Base-by-base conservation (phyloP, 2,888 invertebrate genomes). In the Agrilus cyanescens region DNA sequence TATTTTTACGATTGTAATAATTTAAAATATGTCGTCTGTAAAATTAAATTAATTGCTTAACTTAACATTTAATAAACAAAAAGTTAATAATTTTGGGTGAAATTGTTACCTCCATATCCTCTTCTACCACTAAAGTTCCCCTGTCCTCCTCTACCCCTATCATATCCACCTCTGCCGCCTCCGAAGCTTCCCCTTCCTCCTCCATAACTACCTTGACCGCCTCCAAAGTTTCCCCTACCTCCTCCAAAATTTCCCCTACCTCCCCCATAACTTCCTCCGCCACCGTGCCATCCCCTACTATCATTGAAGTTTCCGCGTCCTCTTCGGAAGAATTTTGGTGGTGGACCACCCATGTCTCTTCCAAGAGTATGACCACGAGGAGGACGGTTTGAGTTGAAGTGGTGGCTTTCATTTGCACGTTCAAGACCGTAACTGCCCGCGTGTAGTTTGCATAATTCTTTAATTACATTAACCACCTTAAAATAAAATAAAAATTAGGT, bases 391-490 rank as follows among this genome's bases (percentile, higher is more conserved):
- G 71, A 72, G 6, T 73, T 70, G 0, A 70, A 65, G 39, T 73
- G 63, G 49, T 70, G 70, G 2, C 65, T 61, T 0, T 73, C 70
- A 2, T 73, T 65, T 12, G 66, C 55, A 1, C 80, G 75, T 13
- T 76, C 69, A 50, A 87, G 73, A 42, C 75, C 74, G 58, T 72
- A 76, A 55, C 86, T 82, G 0, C 88, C 87, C 0, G 90, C 82
- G 48, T 82, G 77, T 57, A 85, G 72, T 29, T 77, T 71, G 58
- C 91, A 91, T 1, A 96, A 65, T 14, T 80, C 74, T 55, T 77
- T 78, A 0, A 95, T 71, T 4, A 85, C 75, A 25, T 72, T 66
- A 25, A 94, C 68, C 0, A 85, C 72, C 72, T 80, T 61, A 2
- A 16, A 15, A 8, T 6, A 37, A 10, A 37, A 18, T 6, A 12